These are phyloP conservation scores for Nudaria mundana DNA, from an alignment of 2,888 invertebrate genomes.

Conservation along the genomic window DNA sequence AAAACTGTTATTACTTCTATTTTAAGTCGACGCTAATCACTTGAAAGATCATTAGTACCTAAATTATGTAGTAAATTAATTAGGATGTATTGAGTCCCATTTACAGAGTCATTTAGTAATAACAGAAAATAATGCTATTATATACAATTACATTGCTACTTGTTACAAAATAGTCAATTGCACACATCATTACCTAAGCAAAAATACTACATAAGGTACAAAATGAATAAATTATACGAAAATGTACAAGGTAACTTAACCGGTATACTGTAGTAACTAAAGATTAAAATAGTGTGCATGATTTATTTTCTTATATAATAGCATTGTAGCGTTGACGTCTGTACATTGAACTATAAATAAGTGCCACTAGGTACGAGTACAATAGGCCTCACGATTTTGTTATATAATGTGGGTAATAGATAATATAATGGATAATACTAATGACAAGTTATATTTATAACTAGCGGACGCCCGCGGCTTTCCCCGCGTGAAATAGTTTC, in stretches of 20 bases:
- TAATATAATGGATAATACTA: slow-evolving; percentile 74
- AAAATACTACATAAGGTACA: slow-evolving; percentile 15
- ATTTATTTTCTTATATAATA: slow-evolving; percentile 14
- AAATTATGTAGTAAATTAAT: not conserved
- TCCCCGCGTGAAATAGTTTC: no score
- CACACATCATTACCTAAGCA: slow-evolving; percentile 17
- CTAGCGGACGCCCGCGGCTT: no score
- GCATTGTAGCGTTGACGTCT: slow-evolving; percentile 25
- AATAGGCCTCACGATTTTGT: slow-evolving; percentile 56
- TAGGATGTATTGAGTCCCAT: slow-evolving; percentile 13
- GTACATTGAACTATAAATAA: slow-evolving; percentile 44
- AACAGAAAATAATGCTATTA: slow-evolving; percentile 22
- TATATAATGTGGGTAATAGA: slow-evolving; percentile 69
- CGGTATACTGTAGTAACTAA: slow-evolving; percentile 17
- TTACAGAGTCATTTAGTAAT: slow-evolving; percentile 19
- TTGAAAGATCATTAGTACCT: not conserved
- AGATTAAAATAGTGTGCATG: slow-evolving; percentile 12
- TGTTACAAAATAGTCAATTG: slow-evolving; percentile 18
- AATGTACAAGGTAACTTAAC: slow-evolving; percentile 9
- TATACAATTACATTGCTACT: slow-evolving; percentile 25
- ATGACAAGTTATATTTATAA: slow-evolving; percentile 74
- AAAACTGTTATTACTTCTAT: not conserved
- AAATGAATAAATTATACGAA: slow-evolving; percentile 12
- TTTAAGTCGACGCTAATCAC: not conserved
- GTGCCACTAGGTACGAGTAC: slow-evolving; percentile 59